Conservation (phyloP, 2,113 vertebrate genomes). For the Oenanthe melanoleuca region DNA sequence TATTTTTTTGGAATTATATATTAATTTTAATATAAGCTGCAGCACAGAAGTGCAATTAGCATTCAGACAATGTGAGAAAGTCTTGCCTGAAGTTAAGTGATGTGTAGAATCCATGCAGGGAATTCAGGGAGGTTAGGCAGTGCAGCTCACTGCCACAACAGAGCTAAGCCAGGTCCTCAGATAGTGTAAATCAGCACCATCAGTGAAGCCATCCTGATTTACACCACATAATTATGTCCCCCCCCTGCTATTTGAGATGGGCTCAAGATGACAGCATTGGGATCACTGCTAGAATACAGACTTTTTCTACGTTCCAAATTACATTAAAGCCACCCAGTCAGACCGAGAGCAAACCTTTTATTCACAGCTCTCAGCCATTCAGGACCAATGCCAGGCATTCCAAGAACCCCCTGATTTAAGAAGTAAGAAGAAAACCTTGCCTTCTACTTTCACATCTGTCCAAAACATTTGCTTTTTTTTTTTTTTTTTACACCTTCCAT, state of each 20-base stretch:
- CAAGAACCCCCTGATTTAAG: neutral
- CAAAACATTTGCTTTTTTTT: neutral
- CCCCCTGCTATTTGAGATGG: neutral
- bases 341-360: neutral
- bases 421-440: neutral
- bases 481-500: neutral
- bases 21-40: slow-evolving; percentile 49
- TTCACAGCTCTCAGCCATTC: neutral
- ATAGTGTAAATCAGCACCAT: neutral
- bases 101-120: slow-evolving; percentile 19
- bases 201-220: neutral
- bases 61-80: slow-evolving; percentile 41
- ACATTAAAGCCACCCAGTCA: neutral
- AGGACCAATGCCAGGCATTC: neutral
- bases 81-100: slow-evolving; percentile 50
- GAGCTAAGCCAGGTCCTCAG: slow-evolving; percentile 6
- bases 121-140: slow-evolving; percentile 11
- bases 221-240: neutral
- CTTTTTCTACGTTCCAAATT: neutral
- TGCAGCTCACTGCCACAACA: neutral
- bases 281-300: neutral
- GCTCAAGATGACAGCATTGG: neutral
- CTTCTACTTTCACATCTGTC: neutral
- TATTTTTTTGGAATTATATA: slow-evolving; percentile 10
- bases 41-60: slow-evolving; percentile 34